A percentile compares a stretch with the other conserved stretches of the same genome.
phyloP scores from a whole-genome alignment of 2,888 invertebrate genomes.

The Polydrusus pterygomalis region DNA sequence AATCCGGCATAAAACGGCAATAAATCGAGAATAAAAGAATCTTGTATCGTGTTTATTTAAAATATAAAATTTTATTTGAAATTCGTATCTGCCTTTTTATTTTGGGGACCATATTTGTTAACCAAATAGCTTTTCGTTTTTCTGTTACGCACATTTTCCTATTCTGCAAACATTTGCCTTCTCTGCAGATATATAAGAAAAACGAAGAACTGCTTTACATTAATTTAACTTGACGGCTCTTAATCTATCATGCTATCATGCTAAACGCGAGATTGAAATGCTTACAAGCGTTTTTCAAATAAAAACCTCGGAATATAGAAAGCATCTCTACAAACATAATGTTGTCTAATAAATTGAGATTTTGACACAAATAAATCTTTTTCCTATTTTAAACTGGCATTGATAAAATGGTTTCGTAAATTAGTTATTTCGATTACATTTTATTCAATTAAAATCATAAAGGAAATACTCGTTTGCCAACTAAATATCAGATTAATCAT shows the following conservation, averaged over 20 bases:
- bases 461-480: no score
- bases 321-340: slow-evolving; percentile 7
- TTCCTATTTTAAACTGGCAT: slow-evolving; percentile 9
- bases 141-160: not conserved
- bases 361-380: slow-evolving; percentile 19
- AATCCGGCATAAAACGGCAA: no score
- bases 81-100: not conserved
- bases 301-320: slow-evolving; percentile 3
- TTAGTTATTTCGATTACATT: not conserved
- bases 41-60: not conserved
- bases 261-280: slow-evolving; percentile 3
- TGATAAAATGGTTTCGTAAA: slow-evolving; percentile 5
- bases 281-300: slow-evolving; percentile 14
- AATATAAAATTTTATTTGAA: slow-evolving; percentile 2
- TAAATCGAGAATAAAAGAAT: no score
- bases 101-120: slow-evolving; percentile 4
- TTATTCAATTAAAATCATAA: not conserved
- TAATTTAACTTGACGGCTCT: slow-evolving; percentile 15
- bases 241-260: slow-evolving; percentile 14
- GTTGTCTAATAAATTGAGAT: slow-evolving; percentile 19
- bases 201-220: slow-evolving; percentile 6
- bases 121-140: slow-evolving; percentile 8
- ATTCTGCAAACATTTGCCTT: slow-evolving; percentile 7
- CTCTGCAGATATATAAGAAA: not conserved
- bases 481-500: no score